Percentiles rank a stretch among this genome's conserved stretches.
These are phyloP conservation scores for Scelioninae gen. 2 DNA, from an alignment of 2,888 invertebrate species.

Conservation along the genomic window DNA sequence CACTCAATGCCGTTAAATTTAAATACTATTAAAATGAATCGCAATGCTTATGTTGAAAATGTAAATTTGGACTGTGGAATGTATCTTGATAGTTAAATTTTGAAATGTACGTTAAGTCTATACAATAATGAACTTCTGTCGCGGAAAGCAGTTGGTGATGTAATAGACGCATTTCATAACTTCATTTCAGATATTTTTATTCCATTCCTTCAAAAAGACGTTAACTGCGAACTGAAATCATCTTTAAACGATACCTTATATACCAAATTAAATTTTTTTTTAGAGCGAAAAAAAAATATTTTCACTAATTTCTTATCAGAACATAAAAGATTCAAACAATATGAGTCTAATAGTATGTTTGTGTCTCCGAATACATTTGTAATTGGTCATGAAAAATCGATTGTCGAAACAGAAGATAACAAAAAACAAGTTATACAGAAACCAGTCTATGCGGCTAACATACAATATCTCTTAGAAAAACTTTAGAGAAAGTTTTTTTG, in stretches of 20 bases:
- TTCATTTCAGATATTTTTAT: conserved; percentile 42
- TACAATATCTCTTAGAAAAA: too few relatives aligned
- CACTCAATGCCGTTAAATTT: too few relatives aligned
- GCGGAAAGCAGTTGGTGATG: conserved; percentile 44
- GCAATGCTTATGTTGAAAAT: too few relatives aligned
- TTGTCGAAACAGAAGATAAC: background rate
- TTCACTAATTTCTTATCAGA: conserved; percentile 38
- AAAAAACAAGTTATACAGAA: conserved; percentile 13
- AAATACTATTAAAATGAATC: too few relatives aligned
- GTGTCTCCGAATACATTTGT: conserved; percentile 28
- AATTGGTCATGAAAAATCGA: conserved; percentile 45
- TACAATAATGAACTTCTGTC: conserved; percentile 46
- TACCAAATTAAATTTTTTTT: conserved; percentile 15
- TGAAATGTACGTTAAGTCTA: conserved; percentile 22
- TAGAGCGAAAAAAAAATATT: conserved; percentile 31
- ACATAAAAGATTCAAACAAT: conserved; percentile 25
- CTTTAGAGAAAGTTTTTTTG: conserved; percentile 4
- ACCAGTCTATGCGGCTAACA: too few relatives aligned
- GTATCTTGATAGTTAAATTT: too few relatives aligned
- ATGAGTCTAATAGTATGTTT: conserved; percentile 20
- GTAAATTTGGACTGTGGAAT: too few relatives aligned
- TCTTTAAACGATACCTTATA: background rate
- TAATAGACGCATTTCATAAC: conserved; percentile 30
- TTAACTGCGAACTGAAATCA: conserved; percentile 15
- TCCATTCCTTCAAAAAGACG: conserved; percentile 31